Evolutionary conservation across 2,888 invertebrate genomes (phyloP).

Genomic region (Argynnis bischoffii): DNA sequence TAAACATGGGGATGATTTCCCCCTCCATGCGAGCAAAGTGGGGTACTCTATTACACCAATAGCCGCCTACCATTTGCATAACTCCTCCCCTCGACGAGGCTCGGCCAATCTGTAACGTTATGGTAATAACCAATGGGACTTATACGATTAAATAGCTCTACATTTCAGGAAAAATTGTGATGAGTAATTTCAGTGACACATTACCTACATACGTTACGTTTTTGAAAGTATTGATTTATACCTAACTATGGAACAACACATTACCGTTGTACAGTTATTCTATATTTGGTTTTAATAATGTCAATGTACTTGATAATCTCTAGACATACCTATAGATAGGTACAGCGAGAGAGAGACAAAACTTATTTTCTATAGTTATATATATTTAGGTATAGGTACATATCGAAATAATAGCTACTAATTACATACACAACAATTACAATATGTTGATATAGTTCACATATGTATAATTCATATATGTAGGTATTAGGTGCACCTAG

Average conservation of each 20-base stretch:
- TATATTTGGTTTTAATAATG: not conserved
- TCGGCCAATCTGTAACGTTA: constrained; percentile 56
- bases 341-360: no score
- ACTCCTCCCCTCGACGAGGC: constrained; percentile 55
- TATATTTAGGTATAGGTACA: no score
- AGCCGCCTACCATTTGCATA: constrained; percentile 37
- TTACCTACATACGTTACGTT: constrained; percentile 42
- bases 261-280: not conserved
- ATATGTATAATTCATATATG: no score
- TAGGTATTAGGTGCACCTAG: no score
- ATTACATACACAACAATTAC: no score
- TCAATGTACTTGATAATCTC: no score
- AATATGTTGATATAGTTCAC: no score
- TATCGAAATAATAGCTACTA: no score
- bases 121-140: constrained; percentile 56
- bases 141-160: constrained; percentile 46
- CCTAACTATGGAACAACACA: constrained; percentile 1
- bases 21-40: constrained; percentile 58
- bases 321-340: no score
- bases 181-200: constrained; percentile 62
- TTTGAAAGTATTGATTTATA: constrained; percentile 38
- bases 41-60: constrained; percentile 59
- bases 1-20: constrained; percentile 76
- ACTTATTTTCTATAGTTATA: no score
- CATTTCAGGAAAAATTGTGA: constrained; percentile 62